A percentile compares a stretch with the other conserved stretches of the same genome.
Evolutionary conservation across 30 jellyfish, hydroid and myxozoan species (phyloP).

Genomic region (Cassiopea andromeda): DNA sequence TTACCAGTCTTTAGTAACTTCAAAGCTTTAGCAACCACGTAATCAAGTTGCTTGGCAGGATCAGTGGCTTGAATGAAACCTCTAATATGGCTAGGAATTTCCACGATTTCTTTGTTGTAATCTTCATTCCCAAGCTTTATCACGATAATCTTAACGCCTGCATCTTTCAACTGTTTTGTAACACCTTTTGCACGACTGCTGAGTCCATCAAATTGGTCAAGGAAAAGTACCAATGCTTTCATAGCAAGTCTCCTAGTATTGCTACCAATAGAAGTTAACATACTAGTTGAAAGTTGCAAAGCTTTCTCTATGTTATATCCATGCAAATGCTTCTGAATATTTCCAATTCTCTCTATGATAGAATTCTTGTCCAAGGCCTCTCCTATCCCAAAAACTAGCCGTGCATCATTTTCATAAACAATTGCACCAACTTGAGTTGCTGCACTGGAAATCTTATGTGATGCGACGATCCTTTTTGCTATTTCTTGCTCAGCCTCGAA

Average conservation of each 20-base stretch:
- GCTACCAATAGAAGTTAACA: slow-evolving; percentile 11
- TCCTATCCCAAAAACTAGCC: slow-evolving; percentile 35
- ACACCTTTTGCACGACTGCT: neutral
- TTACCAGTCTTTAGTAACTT: slow-evolving; percentile 10
- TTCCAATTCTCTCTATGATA: slow-evolving; percentile 1
- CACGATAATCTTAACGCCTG: slow-evolving; percentile 29
- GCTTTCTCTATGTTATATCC: slow-evolving; percentile 52
- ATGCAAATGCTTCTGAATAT: neutral
- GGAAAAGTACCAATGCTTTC: slow-evolving; percentile 67
- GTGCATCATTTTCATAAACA: slow-evolving; percentile 17
- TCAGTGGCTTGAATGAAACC: slow-evolving; percentile 12
- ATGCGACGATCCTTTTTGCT: slow-evolving; percentile 18
- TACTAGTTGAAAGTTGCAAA: slow-evolving; percentile 43
- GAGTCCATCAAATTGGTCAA: slow-evolving; percentile 1
- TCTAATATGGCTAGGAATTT: slow-evolving; percentile 15
- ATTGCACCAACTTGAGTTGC: slow-evolving; percentile 58
- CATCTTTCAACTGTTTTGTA: slow-evolving; percentile 2
- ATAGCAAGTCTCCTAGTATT: slow-evolving; percentile 48
- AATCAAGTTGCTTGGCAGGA: neutral
- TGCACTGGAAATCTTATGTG: slow-evolving; percentile 21
- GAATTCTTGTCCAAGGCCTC: slow-evolving; percentile 1
- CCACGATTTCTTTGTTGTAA: slow-evolving; percentile 6
- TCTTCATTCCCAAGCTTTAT: slow-evolving; percentile 28
- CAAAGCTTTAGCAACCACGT: neutral
- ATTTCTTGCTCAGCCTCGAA: slow-evolving; percentile 66